Percentiles rank a stretch among this genome's conserved stretches.
Evolutionary conservation across 2,113 vertebrate species (phyloP).

Genomic region (Gila orcuttii): DNA sequence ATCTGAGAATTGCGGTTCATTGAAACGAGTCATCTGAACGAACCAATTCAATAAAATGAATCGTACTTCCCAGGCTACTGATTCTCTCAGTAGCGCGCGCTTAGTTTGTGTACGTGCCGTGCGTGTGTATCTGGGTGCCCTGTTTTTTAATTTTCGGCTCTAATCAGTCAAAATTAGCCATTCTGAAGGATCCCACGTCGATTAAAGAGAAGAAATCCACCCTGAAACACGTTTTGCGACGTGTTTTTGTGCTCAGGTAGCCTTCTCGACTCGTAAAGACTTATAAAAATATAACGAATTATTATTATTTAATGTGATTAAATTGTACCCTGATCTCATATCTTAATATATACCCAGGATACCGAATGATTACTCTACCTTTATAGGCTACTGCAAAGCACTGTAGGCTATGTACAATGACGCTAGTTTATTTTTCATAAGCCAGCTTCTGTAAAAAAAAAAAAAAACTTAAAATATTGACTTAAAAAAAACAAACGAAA

Average conservation of each 20-base stretch:
- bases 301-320: background rate
- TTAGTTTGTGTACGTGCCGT: background rate
- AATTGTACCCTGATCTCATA: background rate
- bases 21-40: background rate
- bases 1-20: background rate
- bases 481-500: background rate
- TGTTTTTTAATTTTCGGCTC: background rate
- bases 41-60: background rate
- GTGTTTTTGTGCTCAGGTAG: background rate
- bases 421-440: no score
- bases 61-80: no score
- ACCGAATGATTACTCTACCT: no score
- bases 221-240: background rate
- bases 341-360: no score
- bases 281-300: background rate
- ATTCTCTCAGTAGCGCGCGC: conserved; percentile 18
- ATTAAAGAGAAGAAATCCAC: background rate
- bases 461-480: no score
- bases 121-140: background rate
- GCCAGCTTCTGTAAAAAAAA: no score
- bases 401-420: no score
- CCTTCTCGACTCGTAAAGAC: background rate
- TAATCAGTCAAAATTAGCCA: background rate
- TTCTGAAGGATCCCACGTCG: background rate
- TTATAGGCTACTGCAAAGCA: no score